These are phyloP conservation scores for Python bivittatus DNA, from an alignment of 2,113 vertebrate species.

Conservation along the genomic window DNA sequence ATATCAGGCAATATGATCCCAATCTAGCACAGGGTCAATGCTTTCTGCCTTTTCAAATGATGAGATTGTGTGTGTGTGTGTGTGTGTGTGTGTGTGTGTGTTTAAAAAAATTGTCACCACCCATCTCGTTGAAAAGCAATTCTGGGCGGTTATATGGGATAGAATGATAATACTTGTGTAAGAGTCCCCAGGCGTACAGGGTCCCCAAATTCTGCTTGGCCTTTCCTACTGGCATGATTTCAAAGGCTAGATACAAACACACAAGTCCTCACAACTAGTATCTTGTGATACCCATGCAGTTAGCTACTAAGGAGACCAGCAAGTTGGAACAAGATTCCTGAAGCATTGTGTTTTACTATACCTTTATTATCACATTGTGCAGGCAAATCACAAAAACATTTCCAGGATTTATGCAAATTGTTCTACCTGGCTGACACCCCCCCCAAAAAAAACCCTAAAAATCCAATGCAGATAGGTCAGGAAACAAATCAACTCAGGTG, in stretches of 20 bases:
- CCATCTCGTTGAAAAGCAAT: too few relatives aligned
- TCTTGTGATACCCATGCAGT: background rate
- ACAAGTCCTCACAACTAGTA: background rate
- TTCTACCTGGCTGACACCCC: background rate
- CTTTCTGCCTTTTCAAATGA: background rate
- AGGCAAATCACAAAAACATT: background rate
- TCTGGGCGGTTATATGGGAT: background rate
- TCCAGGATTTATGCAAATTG: background rate
- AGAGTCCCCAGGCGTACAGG: background rate
- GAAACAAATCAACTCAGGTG: background rate
- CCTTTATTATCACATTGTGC: background rate
- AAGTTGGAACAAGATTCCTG: background rate
- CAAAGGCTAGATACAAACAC: background rate
- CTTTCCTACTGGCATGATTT: background rate
- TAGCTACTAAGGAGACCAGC: background rate
- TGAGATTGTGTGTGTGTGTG: too few relatives aligned
- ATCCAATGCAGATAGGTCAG: background rate
- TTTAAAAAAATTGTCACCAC: too few relatives aligned
- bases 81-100: too few relatives aligned
- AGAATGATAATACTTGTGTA: background rate
- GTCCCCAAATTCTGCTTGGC: background rate
- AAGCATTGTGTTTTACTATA: background rate
- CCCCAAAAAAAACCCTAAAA: background rate
- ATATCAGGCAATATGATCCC: background rate
- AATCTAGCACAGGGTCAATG: background rate